Percentiles rank a stretch among this genome's conserved stretches.
Evolutionary conservation across 1,140 invertebrate species (phyloP).

Genomic region (Heliconius congener): DNA sequence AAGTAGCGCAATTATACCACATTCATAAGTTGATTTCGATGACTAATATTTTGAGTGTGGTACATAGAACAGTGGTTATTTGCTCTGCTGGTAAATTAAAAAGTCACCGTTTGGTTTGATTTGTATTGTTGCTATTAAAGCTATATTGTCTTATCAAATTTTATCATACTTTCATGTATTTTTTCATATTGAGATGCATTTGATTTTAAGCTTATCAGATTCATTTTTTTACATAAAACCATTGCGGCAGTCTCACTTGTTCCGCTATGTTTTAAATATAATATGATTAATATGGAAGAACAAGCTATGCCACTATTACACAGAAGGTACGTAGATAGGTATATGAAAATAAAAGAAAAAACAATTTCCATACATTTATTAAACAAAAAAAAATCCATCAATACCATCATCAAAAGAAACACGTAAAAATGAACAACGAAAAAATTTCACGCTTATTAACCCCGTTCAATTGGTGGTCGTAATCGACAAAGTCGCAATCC

Average conservation of each 20-base stretch:
- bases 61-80: not conserved
- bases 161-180: no score
- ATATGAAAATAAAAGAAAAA: not conserved
- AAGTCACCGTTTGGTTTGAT: not conserved
- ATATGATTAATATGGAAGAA: no score
- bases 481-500: slow-evolving; percentile 61
- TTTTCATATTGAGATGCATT: no score
- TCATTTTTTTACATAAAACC: no score
- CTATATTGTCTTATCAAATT: not conserved
- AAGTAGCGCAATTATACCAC: slow-evolving; percentile 32
- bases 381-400: not conserved
- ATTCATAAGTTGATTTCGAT: slow-evolving; percentile 41
- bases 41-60: not conserved
- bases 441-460: slow-evolving; percentile 63
- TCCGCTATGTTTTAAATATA: no score
- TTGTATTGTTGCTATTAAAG: not conserved
- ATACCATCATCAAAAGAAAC: not conserved
- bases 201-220: no score
- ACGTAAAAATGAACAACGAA: slow-evolving; percentile 47
- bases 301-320: no score
- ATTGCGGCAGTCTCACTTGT: no score
- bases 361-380: not conserved
- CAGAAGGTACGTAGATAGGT: no score
- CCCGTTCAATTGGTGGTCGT: slow-evolving; percentile 42
- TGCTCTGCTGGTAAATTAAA: not conserved